Conservation (phyloP, 2,113 vertebrate species). For the Trematocara macrostoma region DNA sequence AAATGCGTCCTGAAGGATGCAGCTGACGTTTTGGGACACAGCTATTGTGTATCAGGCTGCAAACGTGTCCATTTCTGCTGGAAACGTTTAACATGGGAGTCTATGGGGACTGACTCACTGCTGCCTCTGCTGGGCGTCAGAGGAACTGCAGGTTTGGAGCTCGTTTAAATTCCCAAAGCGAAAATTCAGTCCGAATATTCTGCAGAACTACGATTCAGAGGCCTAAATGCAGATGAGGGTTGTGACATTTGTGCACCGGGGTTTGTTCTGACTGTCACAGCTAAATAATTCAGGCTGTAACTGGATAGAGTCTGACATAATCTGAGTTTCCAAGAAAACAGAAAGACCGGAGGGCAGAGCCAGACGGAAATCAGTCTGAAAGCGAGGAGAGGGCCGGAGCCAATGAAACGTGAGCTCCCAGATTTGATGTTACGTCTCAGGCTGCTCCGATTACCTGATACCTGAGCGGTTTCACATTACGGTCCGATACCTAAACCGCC, state of each 20-base stretch:
- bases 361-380: not conserved
- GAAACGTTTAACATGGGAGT: not conserved
- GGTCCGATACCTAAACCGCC: not conserved
- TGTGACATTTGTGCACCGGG: not conserved
- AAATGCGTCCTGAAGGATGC: too few species aligned
- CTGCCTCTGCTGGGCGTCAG: not conserved
- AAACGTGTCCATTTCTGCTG: not conserved
- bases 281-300: not conserved
- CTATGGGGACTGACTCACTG: not conserved
- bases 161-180: not conserved
- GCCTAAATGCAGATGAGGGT: not conserved
- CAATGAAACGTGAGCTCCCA: not conserved
- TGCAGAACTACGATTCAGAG: rapidly evolving
- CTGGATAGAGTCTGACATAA: not conserved
- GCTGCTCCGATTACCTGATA: not conserved
- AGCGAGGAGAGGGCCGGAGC: rapidly evolving
- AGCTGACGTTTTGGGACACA: too few species aligned
- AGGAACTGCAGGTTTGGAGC: not conserved
- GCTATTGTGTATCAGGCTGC: not conserved
- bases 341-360: rapidly evolving
- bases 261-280: rapidly evolving
- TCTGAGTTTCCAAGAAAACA: not conserved
- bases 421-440: not conserved
- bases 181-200: not conserved
- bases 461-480: not conserved